These are phyloP conservation scores for Deilephila porcellus DNA, from an alignment of 2,888 invertebrate species.

Conservation along the genomic window DNA sequence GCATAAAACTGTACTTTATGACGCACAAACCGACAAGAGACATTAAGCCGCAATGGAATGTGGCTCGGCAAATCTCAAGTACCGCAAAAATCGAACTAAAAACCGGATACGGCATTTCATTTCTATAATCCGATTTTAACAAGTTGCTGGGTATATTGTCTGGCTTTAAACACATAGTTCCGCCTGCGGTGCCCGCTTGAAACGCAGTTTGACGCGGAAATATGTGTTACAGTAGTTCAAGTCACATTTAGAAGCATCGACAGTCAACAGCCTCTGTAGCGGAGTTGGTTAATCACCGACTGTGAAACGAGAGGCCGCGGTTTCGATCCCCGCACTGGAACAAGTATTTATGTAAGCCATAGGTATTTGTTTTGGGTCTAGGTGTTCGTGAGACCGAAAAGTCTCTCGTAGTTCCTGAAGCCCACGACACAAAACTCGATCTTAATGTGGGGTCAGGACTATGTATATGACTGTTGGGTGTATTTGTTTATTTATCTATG, in stretches of 20 bases:
- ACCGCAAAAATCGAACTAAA: constrained; percentile 35
- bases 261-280: too few relatives aligned
- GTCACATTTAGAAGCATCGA: not conserved
- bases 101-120: constrained; percentile 44
- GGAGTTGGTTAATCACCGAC: too few relatives aligned
- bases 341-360: too few relatives aligned
- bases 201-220: constrained; percentile 30
- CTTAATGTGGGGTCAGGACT: too few relatives aligned
- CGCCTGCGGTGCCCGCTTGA: constrained; percentile 38
- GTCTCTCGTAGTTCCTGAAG: too few relatives aligned
- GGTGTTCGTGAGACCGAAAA: too few relatives aligned
- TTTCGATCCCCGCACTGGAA: too few relatives aligned
- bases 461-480: too few relatives aligned
- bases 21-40: not conserved
- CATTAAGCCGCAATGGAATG: not conserved
- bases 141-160: constrained; percentile 62
- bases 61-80: not conserved
- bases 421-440: too few relatives aligned
- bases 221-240: not conserved
- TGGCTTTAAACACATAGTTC: constrained; percentile 59
- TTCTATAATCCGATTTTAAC: constrained; percentile 65
- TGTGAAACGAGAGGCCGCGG: too few relatives aligned
- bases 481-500: too few relatives aligned
- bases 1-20: not conserved
- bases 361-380: too few relatives aligned